Evolutionary conservation across 2,888 invertebrate genomes (phyloP).

Genomic region (Pemphredon lugubris): DNA sequence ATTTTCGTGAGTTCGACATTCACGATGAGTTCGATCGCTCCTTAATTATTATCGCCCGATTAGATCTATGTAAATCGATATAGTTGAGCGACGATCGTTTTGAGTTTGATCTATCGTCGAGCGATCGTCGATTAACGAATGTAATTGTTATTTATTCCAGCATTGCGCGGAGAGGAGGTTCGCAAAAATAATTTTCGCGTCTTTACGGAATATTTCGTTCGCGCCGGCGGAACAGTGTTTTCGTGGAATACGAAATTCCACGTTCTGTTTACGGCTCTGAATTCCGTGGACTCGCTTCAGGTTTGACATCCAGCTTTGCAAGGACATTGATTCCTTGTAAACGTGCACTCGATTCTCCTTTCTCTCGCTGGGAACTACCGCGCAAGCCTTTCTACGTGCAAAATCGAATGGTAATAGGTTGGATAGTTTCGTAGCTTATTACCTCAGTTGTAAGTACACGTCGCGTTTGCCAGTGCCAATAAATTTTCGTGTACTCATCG

Average conservation of each 20-base stretch:
- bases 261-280: conserved; percentile 19
- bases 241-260: conserved; percentile 9
- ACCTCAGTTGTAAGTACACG: not conserved
- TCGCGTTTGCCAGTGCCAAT: not conserved
- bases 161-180: too few relatives aligned
- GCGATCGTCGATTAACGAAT: too few relatives aligned
- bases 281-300: conserved; percentile 23
- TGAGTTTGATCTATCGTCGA: too few relatives aligned
- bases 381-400: conserved; percentile 25
- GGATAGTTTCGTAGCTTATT: not conserved
- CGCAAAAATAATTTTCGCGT: too few relatives aligned
- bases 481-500: too few relatives aligned
- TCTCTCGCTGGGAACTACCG: conserved; percentile 21
- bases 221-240: not conserved
- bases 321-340: conserved; percentile 33
- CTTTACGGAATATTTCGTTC: not conserved
- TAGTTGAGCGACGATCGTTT: too few relatives aligned
- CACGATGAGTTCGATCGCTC: too few relatives aligned
- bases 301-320: conserved; percentile 36
- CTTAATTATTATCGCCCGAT: too few relatives aligned
- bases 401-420: conserved; percentile 13
- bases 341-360: conserved; percentile 36
- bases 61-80: too few relatives aligned
- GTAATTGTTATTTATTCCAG: too few relatives aligned
- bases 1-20: too few relatives aligned